Evolutionary conservation across 2,113 vertebrate species (phyloP).

Genomic region (Eidolon helvum): DNA sequence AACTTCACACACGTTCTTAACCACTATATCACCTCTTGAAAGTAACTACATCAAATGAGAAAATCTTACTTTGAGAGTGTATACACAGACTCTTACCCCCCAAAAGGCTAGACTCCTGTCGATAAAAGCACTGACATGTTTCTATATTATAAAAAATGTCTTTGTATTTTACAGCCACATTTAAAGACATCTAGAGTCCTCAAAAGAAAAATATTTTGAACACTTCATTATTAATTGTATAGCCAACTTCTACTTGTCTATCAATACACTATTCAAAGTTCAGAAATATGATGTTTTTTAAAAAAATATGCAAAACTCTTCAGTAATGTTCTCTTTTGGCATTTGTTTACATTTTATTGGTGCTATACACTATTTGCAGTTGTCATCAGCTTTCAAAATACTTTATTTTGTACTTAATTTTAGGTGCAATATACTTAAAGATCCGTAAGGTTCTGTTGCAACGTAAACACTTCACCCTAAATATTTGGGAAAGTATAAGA

Average conservation of each 20-base stretch:
- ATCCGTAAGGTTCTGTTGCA: conserved; percentile 3
- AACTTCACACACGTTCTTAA: neutral
- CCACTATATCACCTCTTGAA: neutral
- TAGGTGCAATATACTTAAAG: conserved; percentile 38
- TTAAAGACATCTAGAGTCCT: neutral
- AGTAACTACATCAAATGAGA: neutral
- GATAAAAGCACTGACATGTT: neutral
- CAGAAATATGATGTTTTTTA: conserved; percentile 2
- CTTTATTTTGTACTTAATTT: conserved; percentile 28
- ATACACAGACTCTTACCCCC: neutral
- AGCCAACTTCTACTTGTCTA: neutral
- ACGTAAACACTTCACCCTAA: conserved; percentile 33
- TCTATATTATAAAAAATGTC: neutral
- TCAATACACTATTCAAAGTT: neutral
- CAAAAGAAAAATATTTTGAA: conserved; percentile 17
- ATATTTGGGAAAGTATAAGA: conserved; percentile 58
- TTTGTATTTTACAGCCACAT: neutral
- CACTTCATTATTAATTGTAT: neutral
- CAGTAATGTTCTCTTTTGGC: neutral
- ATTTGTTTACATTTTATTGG: conserved; percentile 36
- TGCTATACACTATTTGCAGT: conserved; percentile 5
- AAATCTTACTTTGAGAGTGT: neutral
- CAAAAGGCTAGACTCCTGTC: neutral
- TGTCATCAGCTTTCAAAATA: conserved; percentile 55
- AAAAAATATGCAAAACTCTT: neutral